Base-by-base conservation (phyloP, 2,113 vertebrate genomes). In the Loxodonta africana region DNA sequence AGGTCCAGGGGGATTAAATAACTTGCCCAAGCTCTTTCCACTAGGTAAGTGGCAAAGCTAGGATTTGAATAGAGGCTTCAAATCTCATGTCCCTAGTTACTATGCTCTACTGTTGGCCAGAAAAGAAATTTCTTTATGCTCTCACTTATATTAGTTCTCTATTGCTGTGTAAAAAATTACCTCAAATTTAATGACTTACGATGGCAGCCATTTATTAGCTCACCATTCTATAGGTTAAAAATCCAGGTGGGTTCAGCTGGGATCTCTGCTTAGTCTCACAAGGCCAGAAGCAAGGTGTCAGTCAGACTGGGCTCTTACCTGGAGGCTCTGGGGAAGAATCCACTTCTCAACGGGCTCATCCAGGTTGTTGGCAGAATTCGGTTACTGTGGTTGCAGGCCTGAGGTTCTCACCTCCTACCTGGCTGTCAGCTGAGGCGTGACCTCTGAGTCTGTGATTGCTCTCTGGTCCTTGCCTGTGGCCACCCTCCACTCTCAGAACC, bases 381-480 rank as follows among this genome's bases (percentile, higher is more conserved):
- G 78, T 41, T 53, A 44, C 51, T n/a, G 30, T 53, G 28, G 53
- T 4, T 28, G 2, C n/a, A 9, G 0, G 30, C 11, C 3, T 44
- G 30, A 81, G 18, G 7, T 33, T n/a, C 51, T 53, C 17, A 9
- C n/a, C 83, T 83, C 63, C 77, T 26, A 60, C 51, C 67, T 8
- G n/a, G 20, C 51, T 41, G 7, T 41, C 17, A 48, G 37, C 74
- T 67, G 20, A 63, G 8, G 81, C 62, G 17, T 73, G 57, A 37
- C 17, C 51, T 57, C 23, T 30, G 46, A 71, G 37, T 88, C 30
- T 73, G 5, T 41, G 60, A 62, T 33, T 44, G 2, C n/a, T 76
- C 41, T 44, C 21, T 10, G 12, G 20, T 11, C 20, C 30, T 44
- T 46, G 11, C 6, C 23, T 0, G 0, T 8, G 26, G 67, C 10